These are phyloP conservation scores for Fragum sueziense DNA, from an alignment of 2,888 invertebrate species.

Conservation along the genomic window DNA sequence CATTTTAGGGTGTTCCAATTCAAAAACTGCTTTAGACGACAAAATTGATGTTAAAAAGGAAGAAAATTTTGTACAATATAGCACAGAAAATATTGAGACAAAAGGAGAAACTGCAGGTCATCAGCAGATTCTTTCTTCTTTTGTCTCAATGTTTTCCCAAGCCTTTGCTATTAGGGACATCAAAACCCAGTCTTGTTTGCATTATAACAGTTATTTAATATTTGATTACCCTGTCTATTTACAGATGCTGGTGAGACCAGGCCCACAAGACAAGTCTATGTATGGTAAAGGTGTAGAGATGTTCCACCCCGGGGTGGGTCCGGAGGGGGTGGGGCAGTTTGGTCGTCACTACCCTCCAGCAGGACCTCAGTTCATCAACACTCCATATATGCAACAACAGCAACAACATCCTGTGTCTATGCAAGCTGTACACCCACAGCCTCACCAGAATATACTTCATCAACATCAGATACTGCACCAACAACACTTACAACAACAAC, in stretches of 20 bases:
- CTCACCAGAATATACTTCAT: conserved; percentile 37
- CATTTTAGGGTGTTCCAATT: too few species aligned
- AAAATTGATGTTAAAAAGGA: too few species aligned
- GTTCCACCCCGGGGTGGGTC: conserved; percentile 24
- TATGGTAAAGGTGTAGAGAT: conserved; percentile 42
- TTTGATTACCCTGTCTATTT: too few species aligned
- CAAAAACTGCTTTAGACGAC: too few species aligned
- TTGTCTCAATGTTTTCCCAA: too few species aligned
- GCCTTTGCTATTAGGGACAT: too few species aligned
- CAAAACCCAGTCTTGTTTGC: too few species aligned
- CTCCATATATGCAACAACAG: conserved; percentile 61
- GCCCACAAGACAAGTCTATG: conserved; percentile 51
- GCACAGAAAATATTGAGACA: too few species aligned
- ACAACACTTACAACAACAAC: conserved; percentile 21
- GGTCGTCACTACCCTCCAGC: conserved; percentile 53
- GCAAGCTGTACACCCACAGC: conserved; percentile 57
- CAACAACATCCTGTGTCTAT: conserved; percentile 59
- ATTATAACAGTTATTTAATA: too few species aligned
- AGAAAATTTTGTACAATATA: too few species aligned
- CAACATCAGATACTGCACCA: conserved; percentile 39
- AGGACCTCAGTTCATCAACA: conserved; percentile 55
- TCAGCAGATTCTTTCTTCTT: too few species aligned
- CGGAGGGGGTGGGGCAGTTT: conserved; percentile 35
- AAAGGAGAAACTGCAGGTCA: too few species aligned
- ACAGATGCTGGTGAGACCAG: conserved; percentile 56